Conservation (phyloP, 2,113 vertebrate species). For the Echinops telfairi region DNA sequence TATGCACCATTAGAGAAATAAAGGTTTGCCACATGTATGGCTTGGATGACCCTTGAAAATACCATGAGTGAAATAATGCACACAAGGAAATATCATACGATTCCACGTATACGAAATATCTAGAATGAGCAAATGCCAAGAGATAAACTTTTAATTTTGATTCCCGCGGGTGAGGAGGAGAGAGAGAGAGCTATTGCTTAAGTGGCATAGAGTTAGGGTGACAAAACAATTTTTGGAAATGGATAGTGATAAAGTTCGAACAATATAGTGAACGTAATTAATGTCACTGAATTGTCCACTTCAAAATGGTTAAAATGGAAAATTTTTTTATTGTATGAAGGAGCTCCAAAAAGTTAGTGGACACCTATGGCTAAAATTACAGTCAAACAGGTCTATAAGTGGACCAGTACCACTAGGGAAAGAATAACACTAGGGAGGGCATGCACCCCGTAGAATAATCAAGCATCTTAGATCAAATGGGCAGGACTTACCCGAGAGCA, state of each 20-base stretch:
- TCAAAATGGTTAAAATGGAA: background rate
- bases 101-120: background rate
- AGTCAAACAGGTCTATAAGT: too few species aligned
- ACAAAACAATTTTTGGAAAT: background rate
- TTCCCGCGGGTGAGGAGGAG: background rate
- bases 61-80: background rate
- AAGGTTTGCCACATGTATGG: background rate
- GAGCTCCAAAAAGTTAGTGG: too few species aligned
- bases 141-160: background rate
- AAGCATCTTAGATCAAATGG: too few species aligned
- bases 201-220: background rate
- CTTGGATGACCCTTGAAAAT: background rate
- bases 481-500: too few species aligned
- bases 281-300: background rate
- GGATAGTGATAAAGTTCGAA: background rate
- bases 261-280: background rate
- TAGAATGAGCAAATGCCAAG: background rate
- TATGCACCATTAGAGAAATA: background rate
- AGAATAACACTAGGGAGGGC: too few species aligned
- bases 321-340: too few species aligned
- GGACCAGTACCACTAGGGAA: too few species aligned
- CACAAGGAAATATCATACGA: background rate
- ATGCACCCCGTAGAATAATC: too few species aligned
- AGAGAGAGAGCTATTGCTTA: background rate
- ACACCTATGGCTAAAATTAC: too few species aligned